Conservation (phyloP, 2,113 vertebrate genomes). For the Otocyon megalotis region DNA sequence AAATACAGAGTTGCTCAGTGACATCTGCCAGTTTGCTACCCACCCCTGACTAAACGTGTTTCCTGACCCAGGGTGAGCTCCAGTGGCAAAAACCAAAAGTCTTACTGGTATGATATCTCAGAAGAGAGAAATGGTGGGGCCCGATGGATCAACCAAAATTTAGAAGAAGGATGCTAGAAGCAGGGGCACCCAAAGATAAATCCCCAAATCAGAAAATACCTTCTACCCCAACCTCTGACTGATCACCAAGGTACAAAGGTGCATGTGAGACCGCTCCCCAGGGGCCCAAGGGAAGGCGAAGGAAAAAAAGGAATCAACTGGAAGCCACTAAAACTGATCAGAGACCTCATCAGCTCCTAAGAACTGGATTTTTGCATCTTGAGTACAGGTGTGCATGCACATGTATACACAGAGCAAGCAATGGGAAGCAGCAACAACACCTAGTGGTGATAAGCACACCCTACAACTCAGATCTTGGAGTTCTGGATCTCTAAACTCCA, state of each 20-base stretch:
- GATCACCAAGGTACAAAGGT: neutral
- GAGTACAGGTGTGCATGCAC: neutral
- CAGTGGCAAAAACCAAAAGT: neutral
- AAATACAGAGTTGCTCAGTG: neutral
- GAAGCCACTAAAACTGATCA: neutral
- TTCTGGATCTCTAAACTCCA: neutral
- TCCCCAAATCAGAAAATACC: neutral
- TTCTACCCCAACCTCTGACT: neutral
- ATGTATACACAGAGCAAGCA: neutral
- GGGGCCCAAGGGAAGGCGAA: neutral
- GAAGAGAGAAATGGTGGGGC: neutral
- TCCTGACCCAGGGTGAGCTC: neutral
- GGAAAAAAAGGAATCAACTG: no score
- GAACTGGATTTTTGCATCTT: neutral
- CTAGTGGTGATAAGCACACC: neutral
- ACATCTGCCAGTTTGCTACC: neutral
- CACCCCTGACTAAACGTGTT: no score
- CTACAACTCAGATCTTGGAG: neutral
- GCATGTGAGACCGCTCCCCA: neutral
- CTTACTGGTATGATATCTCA: neutral
- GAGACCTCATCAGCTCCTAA: neutral
- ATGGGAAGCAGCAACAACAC: no score
- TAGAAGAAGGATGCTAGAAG: neutral
- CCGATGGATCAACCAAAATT: neutral
- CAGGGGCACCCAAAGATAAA: neutral